Conservation (phyloP, 92 coral and sea anemone genomes). For the Epizoanthus stellaris region DNA sequence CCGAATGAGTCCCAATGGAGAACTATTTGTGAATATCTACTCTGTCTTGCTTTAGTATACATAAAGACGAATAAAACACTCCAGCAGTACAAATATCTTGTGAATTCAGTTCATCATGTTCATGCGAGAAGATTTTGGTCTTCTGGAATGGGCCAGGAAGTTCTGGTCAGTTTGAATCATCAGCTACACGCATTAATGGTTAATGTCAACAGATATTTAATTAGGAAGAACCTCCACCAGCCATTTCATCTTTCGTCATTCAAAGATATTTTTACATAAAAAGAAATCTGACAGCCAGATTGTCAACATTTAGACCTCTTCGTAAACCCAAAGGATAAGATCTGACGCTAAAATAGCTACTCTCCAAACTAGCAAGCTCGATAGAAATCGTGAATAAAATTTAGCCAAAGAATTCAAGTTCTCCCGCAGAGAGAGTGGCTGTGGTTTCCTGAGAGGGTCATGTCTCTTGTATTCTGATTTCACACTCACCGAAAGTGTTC, state of each 20-base stretch:
- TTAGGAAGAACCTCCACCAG: neutral
- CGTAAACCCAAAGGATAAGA: neutral
- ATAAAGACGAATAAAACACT: neutral
- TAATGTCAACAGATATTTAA: conserved; percentile 13
- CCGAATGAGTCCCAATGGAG: neutral
- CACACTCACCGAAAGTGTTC: neutral
- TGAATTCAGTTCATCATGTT: neutral
- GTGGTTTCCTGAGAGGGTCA: conserved; percentile 23
- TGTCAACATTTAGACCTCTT: neutral
- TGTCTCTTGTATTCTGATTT: neutral
- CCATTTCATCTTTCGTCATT: neutral
- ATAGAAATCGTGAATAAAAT: neutral
- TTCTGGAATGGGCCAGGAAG: conserved; percentile 23
- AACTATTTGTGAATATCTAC: neutral
- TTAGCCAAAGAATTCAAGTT: neutral
- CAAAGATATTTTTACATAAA: neutral
- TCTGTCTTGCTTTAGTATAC: neutral
- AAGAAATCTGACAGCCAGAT: neutral
- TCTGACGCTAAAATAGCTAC: no score
- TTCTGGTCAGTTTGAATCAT: conserved; percentile 6
- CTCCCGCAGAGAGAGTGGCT: neutral
- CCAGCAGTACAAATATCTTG: neutral
- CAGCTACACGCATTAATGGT: neutral
- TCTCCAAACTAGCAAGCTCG: neutral
- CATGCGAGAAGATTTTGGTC: conserved; percentile 4